Evolutionary conservation across 2,797 vertebrate species (phyloP).

Genomic region (Myotis myotis): DNA sequence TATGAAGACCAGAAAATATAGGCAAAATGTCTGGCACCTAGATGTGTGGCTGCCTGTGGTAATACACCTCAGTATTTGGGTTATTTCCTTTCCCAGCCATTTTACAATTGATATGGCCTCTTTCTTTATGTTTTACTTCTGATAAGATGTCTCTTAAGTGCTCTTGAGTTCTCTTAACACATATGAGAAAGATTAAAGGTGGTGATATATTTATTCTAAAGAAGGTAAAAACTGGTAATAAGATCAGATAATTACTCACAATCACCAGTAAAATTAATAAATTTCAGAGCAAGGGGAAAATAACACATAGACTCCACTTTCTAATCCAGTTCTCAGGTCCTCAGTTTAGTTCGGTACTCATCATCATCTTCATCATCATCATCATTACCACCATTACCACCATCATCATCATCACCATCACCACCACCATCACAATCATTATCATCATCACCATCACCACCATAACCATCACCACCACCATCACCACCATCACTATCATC

Average conservation of each 20-base stretch:
- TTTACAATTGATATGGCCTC: neutral
- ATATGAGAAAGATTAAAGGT: neutral
- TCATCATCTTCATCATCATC: neutral
- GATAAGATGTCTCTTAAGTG: neutral
- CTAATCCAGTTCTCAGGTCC: neutral
- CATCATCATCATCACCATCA: neutral
- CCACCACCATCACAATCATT: too few relatives aligned
- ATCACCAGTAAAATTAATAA: neutral
- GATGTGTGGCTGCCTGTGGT: neutral
- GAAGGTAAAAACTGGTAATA: neutral
- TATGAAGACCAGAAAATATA: neutral
- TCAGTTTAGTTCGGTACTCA: neutral
- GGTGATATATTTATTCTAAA: neutral
- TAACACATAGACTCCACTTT: neutral
- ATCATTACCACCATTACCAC: accelerated
- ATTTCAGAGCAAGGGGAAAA: neutral
- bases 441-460: accelerated
- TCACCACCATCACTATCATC: accelerated
- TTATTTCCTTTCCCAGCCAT: neutral
- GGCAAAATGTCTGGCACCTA: neutral
- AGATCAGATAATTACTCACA: neutral
- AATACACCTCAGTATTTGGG: neutral
- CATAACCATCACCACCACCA: accelerated
- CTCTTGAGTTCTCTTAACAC: neutral
- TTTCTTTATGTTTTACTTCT: neutral